A percentile compares a stretch with the other conserved stretches of the same genome.
Conservation (phyloP, 1,140 invertebrate species). For the Reticulitermes speratus region DNA sequence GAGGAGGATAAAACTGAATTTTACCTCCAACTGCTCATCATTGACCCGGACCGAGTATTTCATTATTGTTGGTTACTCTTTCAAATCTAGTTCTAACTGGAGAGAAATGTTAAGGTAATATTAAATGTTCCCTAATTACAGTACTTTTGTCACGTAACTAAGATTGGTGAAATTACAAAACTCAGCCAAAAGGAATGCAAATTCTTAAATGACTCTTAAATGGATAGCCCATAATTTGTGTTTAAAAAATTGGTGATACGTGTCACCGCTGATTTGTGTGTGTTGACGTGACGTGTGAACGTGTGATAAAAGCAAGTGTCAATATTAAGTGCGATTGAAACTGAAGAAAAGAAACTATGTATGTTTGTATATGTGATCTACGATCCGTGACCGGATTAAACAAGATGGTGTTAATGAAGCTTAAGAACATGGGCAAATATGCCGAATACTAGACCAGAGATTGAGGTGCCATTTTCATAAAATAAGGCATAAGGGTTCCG, state of each 20-base stretch:
- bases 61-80: neutral
- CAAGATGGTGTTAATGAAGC: neutral
- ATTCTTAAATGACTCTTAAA: neutral
- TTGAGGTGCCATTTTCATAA: neutral
- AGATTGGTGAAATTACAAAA: neutral
- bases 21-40: neutral
- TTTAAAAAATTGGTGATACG: neutral
- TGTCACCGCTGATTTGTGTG: neutral
- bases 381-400: neutral
- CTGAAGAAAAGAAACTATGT: neutral
- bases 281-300: neutral
- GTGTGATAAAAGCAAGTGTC: slow-evolving; percentile 6
- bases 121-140: neutral
- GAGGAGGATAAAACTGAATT: neutral
- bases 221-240: neutral
- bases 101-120: neutral
- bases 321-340: neutral
- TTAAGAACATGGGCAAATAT: neutral
- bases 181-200: neutral
- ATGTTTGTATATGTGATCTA: neutral
- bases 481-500: neutral
- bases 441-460: neutral
- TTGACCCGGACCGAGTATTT: neutral
- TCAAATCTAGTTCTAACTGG: neutral
- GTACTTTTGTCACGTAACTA: neutral